Conservation (phyloP, 37 sponge, comb jelly and placozoan species). For the Petrosia ficiformis region DNA sequence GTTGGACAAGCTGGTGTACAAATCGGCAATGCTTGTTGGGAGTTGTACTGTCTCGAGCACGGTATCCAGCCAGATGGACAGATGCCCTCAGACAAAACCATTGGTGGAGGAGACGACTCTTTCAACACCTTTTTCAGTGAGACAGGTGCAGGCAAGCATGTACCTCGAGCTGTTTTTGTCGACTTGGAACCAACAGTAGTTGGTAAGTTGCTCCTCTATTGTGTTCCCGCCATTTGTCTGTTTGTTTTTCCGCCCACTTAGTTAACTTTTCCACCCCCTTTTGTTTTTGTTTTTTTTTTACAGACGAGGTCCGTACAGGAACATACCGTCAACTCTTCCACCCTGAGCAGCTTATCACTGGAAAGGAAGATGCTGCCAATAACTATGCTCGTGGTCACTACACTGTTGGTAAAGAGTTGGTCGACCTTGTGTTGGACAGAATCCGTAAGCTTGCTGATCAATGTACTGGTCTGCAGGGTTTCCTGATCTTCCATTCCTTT, state of each 20-base stretch:
- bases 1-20: conserved; percentile 98
- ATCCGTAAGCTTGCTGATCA: conserved; percentile 87
- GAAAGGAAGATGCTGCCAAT: conserved; percentile 92
- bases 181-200: conserved; percentile 98
- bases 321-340: conserved; percentile 89
- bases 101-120: conserved; percentile 95
- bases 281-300: neutral
- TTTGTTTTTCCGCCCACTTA: no score
- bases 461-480: conserved; percentile 91
- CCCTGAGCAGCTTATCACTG: conserved; percentile 86
- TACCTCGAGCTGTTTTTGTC: conserved; percentile 92
- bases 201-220: no score
- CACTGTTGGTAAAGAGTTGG: conserved; percentile 79
- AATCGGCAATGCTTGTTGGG: conserved; percentile 99
- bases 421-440: conserved; percentile 71
- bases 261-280: no score
- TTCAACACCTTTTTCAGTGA: conserved; percentile 98
- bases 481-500: conserved; percentile 90
- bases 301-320: conserved; percentile 89
- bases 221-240: no score
- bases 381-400: conserved; percentile 94
- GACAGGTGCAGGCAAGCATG: conserved; percentile 92
- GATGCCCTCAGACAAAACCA: conserved; percentile 95
- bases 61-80: conserved; percentile 97
- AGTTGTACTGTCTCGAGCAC: conserved; percentile 96